Evolutionary conservation across 2,113 vertebrate genomes (phyloP).

Genomic region (Ageneiosus marmoratus): DNA sequence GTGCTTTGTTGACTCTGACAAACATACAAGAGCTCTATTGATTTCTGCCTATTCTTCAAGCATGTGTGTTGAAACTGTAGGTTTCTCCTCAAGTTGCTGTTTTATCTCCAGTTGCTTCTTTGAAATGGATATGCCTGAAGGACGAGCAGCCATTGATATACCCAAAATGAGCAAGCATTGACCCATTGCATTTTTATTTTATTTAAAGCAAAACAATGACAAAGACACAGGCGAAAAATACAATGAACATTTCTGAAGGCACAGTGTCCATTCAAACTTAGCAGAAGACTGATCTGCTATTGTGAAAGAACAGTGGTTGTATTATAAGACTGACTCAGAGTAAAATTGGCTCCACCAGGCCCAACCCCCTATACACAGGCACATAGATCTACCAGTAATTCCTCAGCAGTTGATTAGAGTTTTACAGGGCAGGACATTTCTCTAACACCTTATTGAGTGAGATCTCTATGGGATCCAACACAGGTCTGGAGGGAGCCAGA

Average conservation of each 20-base stretch:
- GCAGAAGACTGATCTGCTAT: neutral
- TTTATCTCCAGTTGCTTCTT: conserved; percentile 33
- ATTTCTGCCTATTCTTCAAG: conserved; percentile 67
- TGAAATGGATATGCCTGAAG: conserved; percentile 38
- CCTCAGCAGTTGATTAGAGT: conserved; percentile 32
- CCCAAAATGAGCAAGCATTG: conserved; percentile 34
- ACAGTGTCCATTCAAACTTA: conserved; percentile 21
- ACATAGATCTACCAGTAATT: conserved; percentile 27
- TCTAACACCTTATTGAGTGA: conserved; percentile 36
- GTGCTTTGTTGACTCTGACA: conserved; percentile 66
- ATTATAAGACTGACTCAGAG: conserved; percentile 25
- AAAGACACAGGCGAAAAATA: conserved; percentile 13
- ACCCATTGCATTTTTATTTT: conserved; percentile 26
- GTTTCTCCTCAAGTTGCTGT: conserved; percentile 43
- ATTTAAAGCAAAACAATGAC: conserved; percentile 14
- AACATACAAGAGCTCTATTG: conserved; percentile 65
- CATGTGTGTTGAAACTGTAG: conserved; percentile 53
- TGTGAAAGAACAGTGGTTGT: conserved; percentile 9
- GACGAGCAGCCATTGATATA: conserved; percentile 31
- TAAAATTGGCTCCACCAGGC: conserved; percentile 22
- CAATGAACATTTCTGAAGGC: conserved; percentile 15
- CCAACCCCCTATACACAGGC: neutral
- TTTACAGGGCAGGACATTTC: conserved; percentile 34
- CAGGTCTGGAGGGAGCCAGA: conserved; percentile 51
- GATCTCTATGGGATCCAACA: conserved; percentile 41